Evolutionary conservation across 2,888 invertebrate species (phyloP), one percentile per base, ranked within the genome.

Genomic region (Sarcophaga variegata): DNA sequence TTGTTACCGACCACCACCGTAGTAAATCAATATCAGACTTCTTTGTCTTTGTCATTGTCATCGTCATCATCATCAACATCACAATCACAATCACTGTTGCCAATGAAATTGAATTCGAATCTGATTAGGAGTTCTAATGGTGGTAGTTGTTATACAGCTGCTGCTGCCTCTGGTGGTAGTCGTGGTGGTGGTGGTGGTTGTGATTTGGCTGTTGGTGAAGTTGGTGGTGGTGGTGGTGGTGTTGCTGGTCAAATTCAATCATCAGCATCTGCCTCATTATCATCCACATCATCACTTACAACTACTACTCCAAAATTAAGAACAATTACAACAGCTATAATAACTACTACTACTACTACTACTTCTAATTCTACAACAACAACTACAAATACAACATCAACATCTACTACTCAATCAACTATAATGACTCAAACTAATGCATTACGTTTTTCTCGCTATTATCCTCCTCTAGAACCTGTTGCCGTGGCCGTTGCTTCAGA

Each of bases 401-500:
- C 69, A 66, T 69, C 60, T 27, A 63, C 76, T 67, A 60, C 59
- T 82, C 81, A 79, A 60, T 77, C 80, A 83, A 75, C 77, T 77
- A 45, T 25, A 49, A 67, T 81, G 67, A 80, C 80, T 76, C 87
- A 85, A 83, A 85, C 87, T 87, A 87, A 87, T 83, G 20, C 62
- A 83, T 87, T 85, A 85, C 85, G 85, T 87, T 85, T 85, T 87
- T 87, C 87, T 85, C 88, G 81, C 77, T 87, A 87, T 85, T 78
- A 79, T 83, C 79, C 87, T 79, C 75, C 84, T 84, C 54, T 87
- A 85, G 85, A 82, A 92, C 92, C 82, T 79, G 77, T 82, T 59
- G 64, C 87, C 62, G 77, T 88, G 62, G 84, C 88, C n/a, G 62
- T 66, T 10, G 85, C 89, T 77, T 90, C 90, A 49, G 94, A 94